These are phyloP conservation scores for Dicentrarchus labrax DNA, from an alignment of 2,113 vertebrate species.

Conservation along the genomic window DNA sequence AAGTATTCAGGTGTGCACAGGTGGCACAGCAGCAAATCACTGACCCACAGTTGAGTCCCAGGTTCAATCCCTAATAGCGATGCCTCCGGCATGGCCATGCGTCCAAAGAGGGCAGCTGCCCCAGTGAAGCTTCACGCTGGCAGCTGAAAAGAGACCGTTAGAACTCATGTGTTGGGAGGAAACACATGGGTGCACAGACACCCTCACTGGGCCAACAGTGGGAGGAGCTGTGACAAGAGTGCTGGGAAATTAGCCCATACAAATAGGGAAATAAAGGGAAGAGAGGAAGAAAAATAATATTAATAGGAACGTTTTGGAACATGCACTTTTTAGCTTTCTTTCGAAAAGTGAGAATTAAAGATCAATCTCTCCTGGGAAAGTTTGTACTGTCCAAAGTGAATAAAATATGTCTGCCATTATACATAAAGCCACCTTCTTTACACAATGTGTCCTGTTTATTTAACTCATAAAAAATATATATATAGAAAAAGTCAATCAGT, in stretches of 20 bases:
- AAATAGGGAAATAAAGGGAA: background rate
- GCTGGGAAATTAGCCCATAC: background rate
- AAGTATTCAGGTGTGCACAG: constrained; percentile 3
- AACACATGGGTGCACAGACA: constrained; percentile 14
- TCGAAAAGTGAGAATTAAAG: background rate
- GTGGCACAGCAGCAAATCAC: background rate
- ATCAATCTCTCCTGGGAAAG: background rate
- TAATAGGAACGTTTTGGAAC: background rate
- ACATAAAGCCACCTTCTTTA: background rate
- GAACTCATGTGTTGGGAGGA: background rate
- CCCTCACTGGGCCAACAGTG: background rate
- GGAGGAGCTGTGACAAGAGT: background rate
- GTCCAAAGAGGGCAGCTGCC: background rate
- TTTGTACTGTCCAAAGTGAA: background rate
- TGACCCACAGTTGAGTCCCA: background rate
- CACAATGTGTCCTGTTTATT: background rate
- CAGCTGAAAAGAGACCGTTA: background rate
- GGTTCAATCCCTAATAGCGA: background rate
- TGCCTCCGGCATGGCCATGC: background rate
- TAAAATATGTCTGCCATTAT: background rate
- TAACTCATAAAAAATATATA: background rate
- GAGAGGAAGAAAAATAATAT: background rate
- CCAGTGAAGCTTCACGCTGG: background rate
- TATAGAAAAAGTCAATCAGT: background rate
- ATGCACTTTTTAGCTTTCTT: background rate